phyloP scores from a whole-genome alignment of 1,140 invertebrate species.

The Halesus radiatus region DNA sequence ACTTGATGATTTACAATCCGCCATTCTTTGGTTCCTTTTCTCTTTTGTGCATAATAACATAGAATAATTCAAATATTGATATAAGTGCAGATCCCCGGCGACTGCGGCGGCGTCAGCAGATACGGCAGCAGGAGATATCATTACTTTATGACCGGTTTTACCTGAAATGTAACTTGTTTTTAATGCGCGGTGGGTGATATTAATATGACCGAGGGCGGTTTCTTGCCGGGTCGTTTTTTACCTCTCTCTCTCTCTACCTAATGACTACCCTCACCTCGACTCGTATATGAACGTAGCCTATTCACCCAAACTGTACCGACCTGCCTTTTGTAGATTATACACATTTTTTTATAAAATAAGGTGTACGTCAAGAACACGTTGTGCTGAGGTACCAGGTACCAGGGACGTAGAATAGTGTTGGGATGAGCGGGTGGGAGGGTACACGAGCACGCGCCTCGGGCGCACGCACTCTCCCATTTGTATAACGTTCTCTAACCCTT shows the following conservation, averaged over 20 bases:
- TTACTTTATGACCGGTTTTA: slow-evolving; percentile 12
- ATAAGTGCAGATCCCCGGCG: too few relatives aligned
- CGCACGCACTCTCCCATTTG: slow-evolving; percentile 10
- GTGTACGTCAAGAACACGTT: not conserved
- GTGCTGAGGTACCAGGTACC: not conserved
- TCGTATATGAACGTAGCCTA: not conserved
- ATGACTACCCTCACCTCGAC: slow-evolving; percentile 24
- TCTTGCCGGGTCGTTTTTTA: not conserved
- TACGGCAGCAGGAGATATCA: not conserved
- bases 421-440: not conserved
- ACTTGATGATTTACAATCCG: too few relatives aligned
- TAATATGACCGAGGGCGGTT: not conserved
- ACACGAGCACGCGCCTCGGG: not conserved
- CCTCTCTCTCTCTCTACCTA: not conserved
- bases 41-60: not conserved
- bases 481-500: not conserved
- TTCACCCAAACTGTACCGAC: not conserved
- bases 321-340: slow-evolving; percentile 6
- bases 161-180: slow-evolving; percentile 8
- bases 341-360: not conserved
- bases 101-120: too few relatives aligned
- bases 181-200: slow-evolving; percentile 21
- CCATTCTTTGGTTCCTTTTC: too few relatives aligned
- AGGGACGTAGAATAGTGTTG: too few relatives aligned
- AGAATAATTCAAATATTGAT: too few relatives aligned